Percentiles rank a stretch among this genome's conserved stretches.
Conservation (phyloP, 2,113 vertebrate species). For the Sturnus vulgaris region DNA sequence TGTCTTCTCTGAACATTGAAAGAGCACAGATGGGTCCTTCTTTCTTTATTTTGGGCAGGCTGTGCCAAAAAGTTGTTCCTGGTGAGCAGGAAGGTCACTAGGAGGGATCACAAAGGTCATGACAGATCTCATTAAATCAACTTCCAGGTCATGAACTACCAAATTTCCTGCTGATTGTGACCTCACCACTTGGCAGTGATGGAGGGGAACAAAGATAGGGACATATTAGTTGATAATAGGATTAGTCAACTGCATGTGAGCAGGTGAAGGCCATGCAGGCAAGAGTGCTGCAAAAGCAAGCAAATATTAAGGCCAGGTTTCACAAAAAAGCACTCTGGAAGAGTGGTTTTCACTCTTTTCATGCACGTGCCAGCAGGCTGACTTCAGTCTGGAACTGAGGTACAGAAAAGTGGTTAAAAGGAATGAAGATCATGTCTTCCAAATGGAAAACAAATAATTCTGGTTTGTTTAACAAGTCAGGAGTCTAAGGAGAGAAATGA, state of each 20-base stretch:
- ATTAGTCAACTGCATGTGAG: neutral
- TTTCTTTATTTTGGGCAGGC: neutral
- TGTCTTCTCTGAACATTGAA: accelerated
- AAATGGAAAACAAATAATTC: neutral
- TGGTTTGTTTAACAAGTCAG: slow-evolving; percentile 24
- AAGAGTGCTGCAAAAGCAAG: neutral
- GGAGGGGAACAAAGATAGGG: neutral
- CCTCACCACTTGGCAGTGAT: neutral
- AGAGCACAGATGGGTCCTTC: neutral
- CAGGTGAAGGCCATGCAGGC: neutral
- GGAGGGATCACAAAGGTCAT: neutral
- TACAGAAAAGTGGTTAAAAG: neutral
- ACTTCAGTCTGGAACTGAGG: neutral
- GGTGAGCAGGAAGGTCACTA: neutral
- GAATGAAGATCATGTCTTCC: neutral
- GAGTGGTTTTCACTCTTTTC: neutral
- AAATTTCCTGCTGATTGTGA: neutral
- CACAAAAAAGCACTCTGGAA: neutral
- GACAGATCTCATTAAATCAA: neutral
- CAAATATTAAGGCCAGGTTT: neutral
- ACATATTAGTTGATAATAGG: neutral
- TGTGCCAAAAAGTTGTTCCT: neutral
- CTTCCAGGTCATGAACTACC: neutral
- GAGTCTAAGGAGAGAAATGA: neutral
- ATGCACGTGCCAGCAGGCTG: neutral